Conservation (phyloP, 1,140 invertebrate species). For the Globodera ellingtonae region DNA sequence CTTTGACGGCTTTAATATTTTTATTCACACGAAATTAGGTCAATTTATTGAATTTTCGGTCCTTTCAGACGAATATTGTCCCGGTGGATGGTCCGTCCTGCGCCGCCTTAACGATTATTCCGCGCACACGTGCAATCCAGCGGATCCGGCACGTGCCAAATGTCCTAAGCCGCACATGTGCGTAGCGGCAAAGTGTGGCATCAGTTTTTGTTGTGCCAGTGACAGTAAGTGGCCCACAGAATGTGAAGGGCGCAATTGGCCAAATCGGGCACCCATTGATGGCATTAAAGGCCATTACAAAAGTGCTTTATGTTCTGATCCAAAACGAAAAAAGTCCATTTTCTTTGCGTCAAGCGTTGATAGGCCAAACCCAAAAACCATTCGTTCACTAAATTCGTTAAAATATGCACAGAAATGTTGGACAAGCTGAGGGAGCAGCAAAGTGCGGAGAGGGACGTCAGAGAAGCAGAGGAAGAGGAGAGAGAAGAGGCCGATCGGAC, state of each 20-base stretch:
- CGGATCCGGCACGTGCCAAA: conserved; percentile 18
- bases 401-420: conserved; percentile 28
- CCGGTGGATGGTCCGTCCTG: conserved; percentile 40
- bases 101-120: conserved; percentile 34
- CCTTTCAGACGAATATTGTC: conserved; percentile 46
- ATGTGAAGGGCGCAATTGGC: background rate
- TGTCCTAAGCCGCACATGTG: conserved; percentile 43
- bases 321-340: too few species aligned
- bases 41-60: too few species aligned
- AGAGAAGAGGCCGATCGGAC: conserved; percentile 3
- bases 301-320: too few species aligned
- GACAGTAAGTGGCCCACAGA: conserved; percentile 30
- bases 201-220: conserved; percentile 44
- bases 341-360: too few species aligned
- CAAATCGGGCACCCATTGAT: background rate
- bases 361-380: too few species aligned
- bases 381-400: background rate
- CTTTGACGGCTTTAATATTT: background rate
- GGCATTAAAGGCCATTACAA: too few species aligned
- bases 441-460: conserved; percentile 25
- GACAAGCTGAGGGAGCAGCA: conserved; percentile 30
- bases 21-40: too few species aligned
- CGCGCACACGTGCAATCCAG: conserved; percentile 40
- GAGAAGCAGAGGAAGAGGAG: conserved; percentile 16
- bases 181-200: conserved; percentile 46